Conservation (phyloP, 2,888 invertebrate species). For the Andricus quercusramuli region DNA sequence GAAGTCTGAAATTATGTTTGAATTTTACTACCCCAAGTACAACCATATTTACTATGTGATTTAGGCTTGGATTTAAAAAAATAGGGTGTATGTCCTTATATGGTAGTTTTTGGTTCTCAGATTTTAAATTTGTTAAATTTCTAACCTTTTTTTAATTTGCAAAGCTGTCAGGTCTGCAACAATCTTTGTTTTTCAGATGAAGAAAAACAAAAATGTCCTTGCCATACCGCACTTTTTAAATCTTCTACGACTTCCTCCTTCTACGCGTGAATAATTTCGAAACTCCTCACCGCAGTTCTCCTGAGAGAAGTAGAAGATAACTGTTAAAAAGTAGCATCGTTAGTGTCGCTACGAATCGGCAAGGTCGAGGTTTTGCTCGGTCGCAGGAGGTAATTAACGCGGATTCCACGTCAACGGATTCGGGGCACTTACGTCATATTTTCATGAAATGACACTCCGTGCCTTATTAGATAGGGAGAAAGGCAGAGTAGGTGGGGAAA, state of each 20-base stretch:
- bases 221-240: no score
- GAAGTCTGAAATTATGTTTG: no score
- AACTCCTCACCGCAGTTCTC: background rate
- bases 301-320: conserved; percentile 15
- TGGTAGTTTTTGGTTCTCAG: no score
- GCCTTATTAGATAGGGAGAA: background rate
- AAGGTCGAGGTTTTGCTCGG: conserved; percentile 37
- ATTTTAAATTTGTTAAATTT: no score
- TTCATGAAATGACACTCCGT: conserved; percentile 2
- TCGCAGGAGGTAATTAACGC: conserved; percentile 28
- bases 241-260: background rate
- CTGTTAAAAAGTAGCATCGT: conserved; percentile 27
- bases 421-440: conserved; percentile 34
- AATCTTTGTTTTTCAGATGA: no score
- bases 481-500: conserved; percentile 1
- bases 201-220: no score
- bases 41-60: no score
- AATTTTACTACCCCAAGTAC: no score
- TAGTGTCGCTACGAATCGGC: conserved; percentile 33
- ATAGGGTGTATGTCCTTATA: no score
- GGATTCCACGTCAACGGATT: conserved; percentile 36
- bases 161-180: background rate
- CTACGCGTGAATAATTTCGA: conserved; percentile 10
- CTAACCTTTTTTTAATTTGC: no score
- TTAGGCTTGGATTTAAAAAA: no score